Percentiles rank a stretch among this genome's conserved stretches.
These are phyloP conservation scores for Melipona beecheii DNA, from an alignment of 2,888 invertebrate genomes.

Conservation along the genomic window DNA sequence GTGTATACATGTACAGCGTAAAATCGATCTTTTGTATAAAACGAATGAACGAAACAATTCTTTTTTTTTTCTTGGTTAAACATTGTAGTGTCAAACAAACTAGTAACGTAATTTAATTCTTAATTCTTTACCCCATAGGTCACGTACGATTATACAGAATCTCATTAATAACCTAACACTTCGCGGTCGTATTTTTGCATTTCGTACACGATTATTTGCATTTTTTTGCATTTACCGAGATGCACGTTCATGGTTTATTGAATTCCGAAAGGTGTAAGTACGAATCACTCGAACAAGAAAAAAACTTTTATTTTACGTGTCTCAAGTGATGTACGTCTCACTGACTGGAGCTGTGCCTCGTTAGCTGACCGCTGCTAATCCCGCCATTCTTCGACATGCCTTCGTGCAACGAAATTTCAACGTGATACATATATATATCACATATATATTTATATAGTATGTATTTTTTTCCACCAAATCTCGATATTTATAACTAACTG, in stretches of 20 bases:
- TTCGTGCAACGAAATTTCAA: not conserved
- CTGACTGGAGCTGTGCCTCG: too few relatives aligned
- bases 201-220: too few relatives aligned
- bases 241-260: not conserved
- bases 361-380: not conserved
- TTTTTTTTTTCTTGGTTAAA: not conserved
- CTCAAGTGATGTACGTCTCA: not conserved
- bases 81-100: not conserved
- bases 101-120: not conserved
- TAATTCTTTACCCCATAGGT: not conserved
- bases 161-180: not conserved
- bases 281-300: not conserved
- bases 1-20: not conserved
- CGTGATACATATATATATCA: not conserved
- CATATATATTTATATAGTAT: too few relatives aligned
- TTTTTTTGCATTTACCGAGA: not conserved
- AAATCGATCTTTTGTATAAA: conserved; percentile 7
- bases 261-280: not conserved
- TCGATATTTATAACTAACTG: not conserved
- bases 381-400: not conserved
- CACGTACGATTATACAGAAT: not conserved
- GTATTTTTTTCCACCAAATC: not conserved
- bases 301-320: not conserved
- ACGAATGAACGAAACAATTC: not conserved
- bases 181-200: not conserved